Conservation (phyloP, 2,113 vertebrate species). For the Todiramphus saurophagus region DNA sequence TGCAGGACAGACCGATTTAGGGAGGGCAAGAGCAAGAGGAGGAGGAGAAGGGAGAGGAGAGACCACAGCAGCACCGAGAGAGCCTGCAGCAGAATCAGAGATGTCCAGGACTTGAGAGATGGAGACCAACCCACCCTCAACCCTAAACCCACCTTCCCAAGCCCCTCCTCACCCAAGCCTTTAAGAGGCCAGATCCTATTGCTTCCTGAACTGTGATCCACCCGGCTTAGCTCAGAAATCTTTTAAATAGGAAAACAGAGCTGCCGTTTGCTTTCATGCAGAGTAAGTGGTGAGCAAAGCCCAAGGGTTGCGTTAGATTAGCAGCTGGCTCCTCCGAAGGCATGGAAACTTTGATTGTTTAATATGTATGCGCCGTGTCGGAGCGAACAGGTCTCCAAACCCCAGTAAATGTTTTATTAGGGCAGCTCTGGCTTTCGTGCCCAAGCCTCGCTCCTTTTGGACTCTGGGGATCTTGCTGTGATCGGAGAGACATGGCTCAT, state of each 20-base stretch:
- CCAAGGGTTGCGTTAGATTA: constrained; percentile 34
- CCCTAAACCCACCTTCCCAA: not conserved
- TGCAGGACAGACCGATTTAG: not conserved
- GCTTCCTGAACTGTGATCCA: not conserved
- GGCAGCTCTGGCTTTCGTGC: not conserved
- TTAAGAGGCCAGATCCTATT: not conserved
- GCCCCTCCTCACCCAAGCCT: not conserved
- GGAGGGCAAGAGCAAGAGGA: not conserved
- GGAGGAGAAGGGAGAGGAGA: not conserved
- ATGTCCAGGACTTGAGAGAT: not conserved
- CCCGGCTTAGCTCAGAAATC: constrained; percentile 22
- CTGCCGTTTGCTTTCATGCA: not conserved
- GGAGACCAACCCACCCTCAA: not conserved
- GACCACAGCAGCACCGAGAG: not conserved
- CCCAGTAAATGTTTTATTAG: constrained; percentile 48
- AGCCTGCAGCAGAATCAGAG: not conserved
- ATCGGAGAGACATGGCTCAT: not conserved
- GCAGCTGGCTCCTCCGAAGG: not conserved
- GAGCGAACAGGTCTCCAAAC: not conserved
- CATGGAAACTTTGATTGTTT: not conserved
- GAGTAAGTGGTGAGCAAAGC: constrained; percentile 36
- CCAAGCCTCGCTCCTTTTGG: not conserved
- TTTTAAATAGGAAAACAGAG: constrained; percentile 38
- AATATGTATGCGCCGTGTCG: not conserved
- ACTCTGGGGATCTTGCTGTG: not conserved